Base-by-base conservation (phyloP, 1,140 invertebrate species). In the Doryteuthis pealeii region DNA sequence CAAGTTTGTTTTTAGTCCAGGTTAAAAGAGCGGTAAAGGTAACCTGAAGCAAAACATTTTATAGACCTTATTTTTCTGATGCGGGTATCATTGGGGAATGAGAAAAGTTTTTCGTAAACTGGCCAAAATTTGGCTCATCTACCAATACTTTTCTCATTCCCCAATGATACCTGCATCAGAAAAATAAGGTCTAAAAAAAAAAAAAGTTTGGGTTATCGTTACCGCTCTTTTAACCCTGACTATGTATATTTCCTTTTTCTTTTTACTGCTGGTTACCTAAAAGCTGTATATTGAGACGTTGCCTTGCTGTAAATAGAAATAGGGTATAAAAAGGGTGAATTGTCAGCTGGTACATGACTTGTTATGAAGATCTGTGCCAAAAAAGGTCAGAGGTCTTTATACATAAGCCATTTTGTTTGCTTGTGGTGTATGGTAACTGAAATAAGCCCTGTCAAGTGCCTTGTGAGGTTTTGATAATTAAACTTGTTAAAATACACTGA, bases 401-500 rank as follows among this genome's bases (percentile, higher is more conserved):
- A 58, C 54, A 58, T 15, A 58, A 58, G 54, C 26, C 54, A 58
- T 58, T 58, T 58, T 58, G 18, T 58, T 58, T 28, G 54, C 54
- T 58, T 58, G 54, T 2, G 54, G 54, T 58, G 54, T 58, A 58
- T 28, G 4, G 15, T 58, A 58, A n/a, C 26, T 58, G 54, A 58
- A 28, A 58, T 18, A 58, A 58, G 26, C 54, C 54, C 54, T 58
- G 54, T 28, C 54, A 58, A 58, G 54, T 58, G 54, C 54, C 54
- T 58, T 58, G 54, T 58, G 54, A 58, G 54, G 54, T 58, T 58
- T 58, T 58, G 54, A 58, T 58, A 58, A 58, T 58, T 58, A 58
- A 58, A 58, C 26, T 58, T 18, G 18, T 58, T n/a, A 58, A 58
- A n/a, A 58, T 58, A 58, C 26, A 58, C 18, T 28, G 54, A 18